phyloP scores from a whole-genome alignment of 2,888 invertebrate species.

The Dascillus cervinus region DNA sequence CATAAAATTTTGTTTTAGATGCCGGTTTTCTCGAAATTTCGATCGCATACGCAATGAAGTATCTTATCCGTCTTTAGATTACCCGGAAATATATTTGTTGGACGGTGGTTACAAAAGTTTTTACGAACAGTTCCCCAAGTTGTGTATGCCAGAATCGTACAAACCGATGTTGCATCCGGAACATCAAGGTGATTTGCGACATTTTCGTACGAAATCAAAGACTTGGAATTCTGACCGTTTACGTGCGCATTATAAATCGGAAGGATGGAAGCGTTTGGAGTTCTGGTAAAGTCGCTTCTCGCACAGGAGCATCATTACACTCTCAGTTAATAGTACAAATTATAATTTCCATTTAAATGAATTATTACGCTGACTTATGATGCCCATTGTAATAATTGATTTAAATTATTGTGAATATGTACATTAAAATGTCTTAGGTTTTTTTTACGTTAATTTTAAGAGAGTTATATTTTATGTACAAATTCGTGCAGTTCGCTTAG shows the following conservation, averaged over 20 bases:
- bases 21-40: slow-evolving; percentile 71
- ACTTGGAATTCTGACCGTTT: slow-evolving; percentile 54
- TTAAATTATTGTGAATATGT: not conserved
- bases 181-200: slow-evolving; percentile 61
- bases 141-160: slow-evolving; percentile 70
- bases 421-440: not conserved
- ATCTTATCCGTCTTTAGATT: slow-evolving; percentile 76
- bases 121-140: slow-evolving; percentile 56
- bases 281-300: slow-evolving; percentile 5
- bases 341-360: too few species aligned
- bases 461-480: not conserved
- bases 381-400: too few species aligned
- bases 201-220: slow-evolving; percentile 71
- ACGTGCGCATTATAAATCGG: slow-evolving; percentile 5
- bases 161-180: slow-evolving; percentile 80
- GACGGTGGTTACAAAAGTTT: slow-evolving; percentile 87
- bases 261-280: slow-evolving; percentile 9
- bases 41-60: slow-evolving; percentile 77
- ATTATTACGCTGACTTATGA: too few species aligned
- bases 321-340: not conserved
- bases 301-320: not conserved
- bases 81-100: slow-evolving; percentile 90
- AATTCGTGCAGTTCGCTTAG: not conserved
- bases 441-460: too few species aligned
- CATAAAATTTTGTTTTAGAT: slow-evolving; percentile 45